Evolutionary conservation across 2,888 invertebrate genomes (phyloP), one percentile per base, ranked within the genome.

Genomic region (Spodoptera littoralis): DNA sequence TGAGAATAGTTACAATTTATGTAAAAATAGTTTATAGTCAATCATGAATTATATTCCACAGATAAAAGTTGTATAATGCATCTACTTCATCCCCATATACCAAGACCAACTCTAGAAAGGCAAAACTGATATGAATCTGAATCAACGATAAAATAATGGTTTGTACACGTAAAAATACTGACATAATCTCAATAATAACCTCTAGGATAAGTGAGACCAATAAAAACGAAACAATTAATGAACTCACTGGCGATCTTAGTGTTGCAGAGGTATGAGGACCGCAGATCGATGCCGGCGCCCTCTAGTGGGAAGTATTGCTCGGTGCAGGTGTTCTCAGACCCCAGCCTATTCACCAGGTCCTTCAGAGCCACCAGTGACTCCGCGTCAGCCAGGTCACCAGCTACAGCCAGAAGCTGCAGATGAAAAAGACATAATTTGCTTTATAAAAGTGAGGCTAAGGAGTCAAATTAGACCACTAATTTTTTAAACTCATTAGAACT

Each of bases 261-360:
- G 92, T 99, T 99, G 67, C 99, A 94, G 54, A 99, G 90, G 90
- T 99, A 99, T 81, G 97, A 99, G 11, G 98, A 98, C 65, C 99
- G 95, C 42, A 99, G 93, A 90, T 99, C 99, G 47, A 97, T 98
- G 60, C 98, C 97, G 45, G 97, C 95, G 65, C 97, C 97, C 70
- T 96, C 96, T 62, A 95, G 88, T n/a, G 98, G 98, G 94, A 99
- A 99, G 80, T 96, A 96, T 86, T 98, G 97, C 91, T 99, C 99
- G 0, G 99, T 99, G 90, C 97, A 98, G 0, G 98, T 91, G 42
- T 95, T 92, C 89, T 99, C 99, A 13, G 97, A 97, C 42, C 98
- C 98, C 41, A 98, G 94, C 27, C 96, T 95, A 90, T 99, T 99
- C 56, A 98, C 86, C 59, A 99, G 94, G 94, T 99, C 99, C 92